Conservation (phyloP, 2,797 vertebrate species). For the Spinus olivaceus region DNA sequence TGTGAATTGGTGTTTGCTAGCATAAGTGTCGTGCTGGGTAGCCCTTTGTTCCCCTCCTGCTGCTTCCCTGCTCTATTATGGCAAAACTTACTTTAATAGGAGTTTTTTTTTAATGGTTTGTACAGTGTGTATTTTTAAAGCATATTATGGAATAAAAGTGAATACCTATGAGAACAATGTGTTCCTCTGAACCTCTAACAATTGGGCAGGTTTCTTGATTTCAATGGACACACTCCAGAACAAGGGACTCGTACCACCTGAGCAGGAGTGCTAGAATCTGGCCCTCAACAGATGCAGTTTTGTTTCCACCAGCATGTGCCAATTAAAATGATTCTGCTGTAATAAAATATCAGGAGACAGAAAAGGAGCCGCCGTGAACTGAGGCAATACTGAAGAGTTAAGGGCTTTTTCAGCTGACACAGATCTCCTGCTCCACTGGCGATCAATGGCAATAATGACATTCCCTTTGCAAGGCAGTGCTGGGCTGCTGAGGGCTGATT, state of each 20-base stretch:
- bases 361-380: neutral
- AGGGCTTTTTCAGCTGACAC: slow-evolving; percentile 12
- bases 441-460: slow-evolving; percentile 42
- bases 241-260: slow-evolving; percentile 37
- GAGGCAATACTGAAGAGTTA: slow-evolving; percentile 31
- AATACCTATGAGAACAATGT: slow-evolving; percentile 59
- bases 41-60: slow-evolving; percentile 64
- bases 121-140: slow-evolving; percentile 66
- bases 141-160: slow-evolving; percentile 61
- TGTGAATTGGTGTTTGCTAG: slow-evolving; percentile 68
- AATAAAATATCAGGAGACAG: slow-evolving; percentile 54
- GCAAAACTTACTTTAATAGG: slow-evolving; percentile 66
- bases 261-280: slow-evolving; percentile 60
- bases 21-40: slow-evolving; percentile 58
- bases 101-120: slow-evolving; percentile 58
- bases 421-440: slow-evolving; percentile 24
- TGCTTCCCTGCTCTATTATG: slow-evolving; percentile 64
- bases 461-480: slow-evolving; percentile 25
- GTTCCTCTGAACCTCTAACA: slow-evolving; percentile 62
- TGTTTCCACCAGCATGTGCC: slow-evolving; percentile 63
- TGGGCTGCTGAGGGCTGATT: slow-evolving; percentile 32
- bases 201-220: slow-evolving; percentile 55
- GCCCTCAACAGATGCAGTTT: slow-evolving; percentile 55
- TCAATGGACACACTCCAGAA: slow-evolving; percentile 53
- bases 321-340: slow-evolving; percentile 64